Base-by-base conservation (phyloP, 2,113 vertebrate genomes). In the Gopherus flavomarginatus region DNA sequence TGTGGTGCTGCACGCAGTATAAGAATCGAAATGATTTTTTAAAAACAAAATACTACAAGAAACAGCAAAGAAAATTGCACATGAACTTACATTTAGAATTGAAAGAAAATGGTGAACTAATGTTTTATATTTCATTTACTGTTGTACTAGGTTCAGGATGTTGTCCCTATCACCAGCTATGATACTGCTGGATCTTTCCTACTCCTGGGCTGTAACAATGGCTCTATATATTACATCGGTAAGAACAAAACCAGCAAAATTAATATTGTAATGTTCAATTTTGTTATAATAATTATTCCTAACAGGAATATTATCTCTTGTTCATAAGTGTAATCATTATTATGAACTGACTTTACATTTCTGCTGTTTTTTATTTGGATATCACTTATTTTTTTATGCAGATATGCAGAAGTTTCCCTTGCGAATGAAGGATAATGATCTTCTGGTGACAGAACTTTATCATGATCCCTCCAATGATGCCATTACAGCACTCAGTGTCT, bases 341-440 rank as follows among this genome's bases (percentile, higher is more conserved):
- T 80, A 85, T 82, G 12, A 42, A 31, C 59, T 65, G 19, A 72
- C 8, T 29, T 85, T 91, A 12, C 38, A 72, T 86, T 16, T 72
- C 14, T 88, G 38, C 44, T 53, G 29, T 81, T 56, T 92, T 11
- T 10, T 1, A 93, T 75, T 69, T 50, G 86, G 52, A 59, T 85
- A 2, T 72, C 57, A 10, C 42, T 77, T 81, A 14, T 95, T 65
- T 83, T 91, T 5, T 59, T 62, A 93, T 87, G 87, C 96, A 99
- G 99, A 99, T 96, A 99, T 99, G 99, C 99, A 99, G 97, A 99
- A 99, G 98, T 99, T 99, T 95, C 99, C 99, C 4, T 94, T 99
- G 93, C 98, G 99, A 94, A 99, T 99, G 99, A 99, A 99, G 93
- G 99, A 99, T 94, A 99, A 99, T 12, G 99, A 99, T 82, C 99